These are phyloP conservation scores for Melanotaenia boesemani DNA, from an alignment of 2,797 vertebrate species.

Conservation along the genomic window DNA sequence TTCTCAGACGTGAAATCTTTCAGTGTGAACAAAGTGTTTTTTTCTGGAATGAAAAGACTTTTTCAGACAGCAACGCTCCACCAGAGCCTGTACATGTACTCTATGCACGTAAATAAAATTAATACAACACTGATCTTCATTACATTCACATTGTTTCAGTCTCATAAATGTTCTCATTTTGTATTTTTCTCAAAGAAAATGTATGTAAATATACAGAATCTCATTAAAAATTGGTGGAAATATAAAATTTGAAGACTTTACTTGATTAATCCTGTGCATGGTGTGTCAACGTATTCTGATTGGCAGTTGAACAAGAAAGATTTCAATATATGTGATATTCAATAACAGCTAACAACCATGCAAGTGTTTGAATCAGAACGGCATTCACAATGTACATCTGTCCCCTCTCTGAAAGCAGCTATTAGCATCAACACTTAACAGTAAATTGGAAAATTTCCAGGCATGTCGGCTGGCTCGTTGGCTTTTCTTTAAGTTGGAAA, in stretches of 20 bases:
- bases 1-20: slow-evolving; percentile 64
- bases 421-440: slow-evolving; percentile 56
- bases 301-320: slow-evolving; percentile 70
- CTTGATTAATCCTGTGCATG: slow-evolving; percentile 46
- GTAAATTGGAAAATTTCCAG: slow-evolving; percentile 54
- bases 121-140: slow-evolving; percentile 31
- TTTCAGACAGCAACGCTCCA: slow-evolving; percentile 24
- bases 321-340: slow-evolving; percentile 35
- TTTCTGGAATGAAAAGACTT: slow-evolving; percentile 38
- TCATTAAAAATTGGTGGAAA: slow-evolving; percentile 78
- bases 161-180: slow-evolving; percentile 19
- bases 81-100: slow-evolving; percentile 4
- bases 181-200: slow-evolving; percentile 37
- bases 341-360: slow-evolving; percentile 81
- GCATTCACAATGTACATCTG: slow-evolving; percentile 26
- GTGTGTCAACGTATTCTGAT: slow-evolving; percentile 38
- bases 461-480: slow-evolving; percentile 25
- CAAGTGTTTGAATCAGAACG: slow-evolving; percentile 57
- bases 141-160: slow-evolving; percentile 45
- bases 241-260: slow-evolving; percentile 62
- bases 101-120: slow-evolving; percentile 33
- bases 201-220: slow-evolving; percentile 66
- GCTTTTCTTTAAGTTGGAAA: slow-evolving; percentile 16
- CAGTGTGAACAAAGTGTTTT: slow-evolving; percentile 41
- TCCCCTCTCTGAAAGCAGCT: slow-evolving; percentile 42